These are phyloP conservation scores for Lepus europaeus DNA, from an alignment of 2,113 vertebrate species.

Conservation along the genomic window DNA sequence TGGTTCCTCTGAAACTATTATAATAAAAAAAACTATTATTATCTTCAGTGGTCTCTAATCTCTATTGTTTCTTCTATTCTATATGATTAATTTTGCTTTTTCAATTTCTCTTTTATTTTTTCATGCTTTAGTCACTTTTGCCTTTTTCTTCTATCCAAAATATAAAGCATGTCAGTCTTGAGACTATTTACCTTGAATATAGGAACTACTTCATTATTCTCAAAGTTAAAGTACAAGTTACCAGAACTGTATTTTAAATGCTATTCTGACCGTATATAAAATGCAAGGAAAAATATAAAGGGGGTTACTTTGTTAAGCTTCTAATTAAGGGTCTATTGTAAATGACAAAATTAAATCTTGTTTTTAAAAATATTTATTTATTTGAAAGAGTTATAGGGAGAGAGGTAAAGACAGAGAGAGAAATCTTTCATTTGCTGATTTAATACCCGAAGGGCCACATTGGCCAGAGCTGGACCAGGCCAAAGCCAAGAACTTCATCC, in stretches of 20 bases:
- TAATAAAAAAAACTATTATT: background rate
- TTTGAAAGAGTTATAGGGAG: too few relatives aligned
- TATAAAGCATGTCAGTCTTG: background rate
- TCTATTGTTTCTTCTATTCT: background rate
- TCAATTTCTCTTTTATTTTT: slow-evolving; percentile 8
- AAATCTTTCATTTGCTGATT: too few relatives aligned
- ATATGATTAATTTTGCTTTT: background rate
- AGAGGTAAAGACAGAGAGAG: too few relatives aligned
- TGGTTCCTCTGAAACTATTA: slow-evolving; percentile 3
- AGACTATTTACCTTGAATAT: background rate
- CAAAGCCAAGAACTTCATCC: too few relatives aligned
- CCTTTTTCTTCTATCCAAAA: background rate
- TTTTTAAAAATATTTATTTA: too few relatives aligned
- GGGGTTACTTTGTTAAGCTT: slow-evolving; percentile 32
- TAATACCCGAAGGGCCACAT: too few relatives aligned
- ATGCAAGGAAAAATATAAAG: slow-evolving; percentile 30
- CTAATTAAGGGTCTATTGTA: background rate
- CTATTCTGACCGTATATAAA: background rate
- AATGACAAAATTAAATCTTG: background rate
- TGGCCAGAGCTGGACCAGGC: too few relatives aligned
- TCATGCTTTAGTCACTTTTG: background rate
- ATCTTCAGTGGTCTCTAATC: background rate
- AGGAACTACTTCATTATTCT: slow-evolving; percentile 22
- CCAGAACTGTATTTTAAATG: background rate
- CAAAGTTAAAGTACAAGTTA: slow-evolving; percentile 8